Base-by-base conservation (phyloP, 2,113 vertebrate species). In the Labeo catla region DNA sequence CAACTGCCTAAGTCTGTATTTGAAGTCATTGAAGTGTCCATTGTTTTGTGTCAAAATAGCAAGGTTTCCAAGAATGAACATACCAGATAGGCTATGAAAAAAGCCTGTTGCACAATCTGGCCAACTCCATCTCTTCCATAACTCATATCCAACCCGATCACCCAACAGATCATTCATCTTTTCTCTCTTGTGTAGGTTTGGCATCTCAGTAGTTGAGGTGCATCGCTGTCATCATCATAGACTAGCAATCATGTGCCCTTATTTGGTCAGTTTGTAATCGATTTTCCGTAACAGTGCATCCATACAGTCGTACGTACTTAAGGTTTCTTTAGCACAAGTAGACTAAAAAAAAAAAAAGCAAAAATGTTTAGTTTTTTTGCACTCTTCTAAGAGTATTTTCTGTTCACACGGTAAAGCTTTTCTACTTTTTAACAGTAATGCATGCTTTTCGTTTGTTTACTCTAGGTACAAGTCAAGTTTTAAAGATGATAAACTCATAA, bases 401-500 rank as follows among this genome's bases (percentile, higher is more conserved):
- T 73, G 9, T 63, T 74, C 19, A 45, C 7, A 74, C 19, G 21
- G 52, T 28, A 50, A 47, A 78, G 6, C 9, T 49, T 68, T 34
- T 49, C 13, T n/a, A 7, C 9, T n/a, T 61, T 45, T 43, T 72
- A 19, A 57, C 34, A 72, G 12, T 78, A n/a, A 70, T 73, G 5
- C 78, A 81, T 47, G 23, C 0, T 21, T 43, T 47, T 45, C 2
- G 10, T 23, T 36, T 1, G 0, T 45, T 72, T 50, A 16, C 6
- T 70, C 43, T 74, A 57, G 12, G 12, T 61, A 52, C 7, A 84
- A 45, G 36, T 50, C 72, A 74, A 39, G 50, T 81, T 90, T 92
- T 11, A 86, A 98, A 98, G 98, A 99, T 99, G 98, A 99, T 98
- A 99, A 99, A 99, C 97, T 94, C 92, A 94, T 98, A 98, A 99